These are phyloP conservation scores for Ophraella communa DNA, from an alignment of 2,888 invertebrate genomes.

Conservation along the genomic window DNA sequence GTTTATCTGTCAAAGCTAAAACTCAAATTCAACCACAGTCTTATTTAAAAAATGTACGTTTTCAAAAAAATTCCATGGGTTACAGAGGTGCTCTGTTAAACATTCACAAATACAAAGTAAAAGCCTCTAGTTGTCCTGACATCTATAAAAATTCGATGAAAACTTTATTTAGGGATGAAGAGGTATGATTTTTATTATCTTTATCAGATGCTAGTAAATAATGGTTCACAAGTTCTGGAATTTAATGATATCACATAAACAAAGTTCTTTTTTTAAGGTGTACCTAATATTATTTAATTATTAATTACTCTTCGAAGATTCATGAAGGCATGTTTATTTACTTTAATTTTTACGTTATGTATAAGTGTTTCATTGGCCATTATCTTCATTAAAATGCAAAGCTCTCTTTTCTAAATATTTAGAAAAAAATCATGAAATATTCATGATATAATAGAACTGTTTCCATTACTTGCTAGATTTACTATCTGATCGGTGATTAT, in stretches of 20 bases:
- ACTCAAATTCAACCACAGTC: slow-evolving; percentile 54
- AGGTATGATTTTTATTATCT: slow-evolving; percentile 51
- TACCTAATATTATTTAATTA: too few species aligned
- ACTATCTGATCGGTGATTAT: slow-evolving; percentile 13
- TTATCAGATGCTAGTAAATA: background rate
- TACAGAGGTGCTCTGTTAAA: slow-evolving; percentile 87
- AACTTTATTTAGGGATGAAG: slow-evolving; percentile 79
- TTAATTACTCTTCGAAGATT: too few species aligned
- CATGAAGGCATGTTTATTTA: too few species aligned
- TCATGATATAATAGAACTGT: background rate
- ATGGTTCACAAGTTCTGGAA: background rate
- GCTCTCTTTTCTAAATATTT: background rate
- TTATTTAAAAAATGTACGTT: slow-evolving; percentile 73
- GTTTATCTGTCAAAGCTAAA: slow-evolving; percentile 27
- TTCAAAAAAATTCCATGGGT: slow-evolving; percentile 82
- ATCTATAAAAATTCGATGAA: slow-evolving; percentile 88
- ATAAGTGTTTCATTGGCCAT: too few species aligned
- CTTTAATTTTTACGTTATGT: too few species aligned
- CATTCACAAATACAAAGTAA: slow-evolving; percentile 79
- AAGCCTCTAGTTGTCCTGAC: slow-evolving; percentile 91
- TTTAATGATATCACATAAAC: background rate
- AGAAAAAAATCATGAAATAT: background rate
- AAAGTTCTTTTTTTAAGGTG: background rate
- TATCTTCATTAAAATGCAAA: too few species aligned
- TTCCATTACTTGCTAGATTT: slow-evolving; percentile 1